Evolutionary conservation across 2,888 invertebrate species (phyloP), one percentile per base, ranked within the genome.

Genomic region (Ophioninae sp.): DNA sequence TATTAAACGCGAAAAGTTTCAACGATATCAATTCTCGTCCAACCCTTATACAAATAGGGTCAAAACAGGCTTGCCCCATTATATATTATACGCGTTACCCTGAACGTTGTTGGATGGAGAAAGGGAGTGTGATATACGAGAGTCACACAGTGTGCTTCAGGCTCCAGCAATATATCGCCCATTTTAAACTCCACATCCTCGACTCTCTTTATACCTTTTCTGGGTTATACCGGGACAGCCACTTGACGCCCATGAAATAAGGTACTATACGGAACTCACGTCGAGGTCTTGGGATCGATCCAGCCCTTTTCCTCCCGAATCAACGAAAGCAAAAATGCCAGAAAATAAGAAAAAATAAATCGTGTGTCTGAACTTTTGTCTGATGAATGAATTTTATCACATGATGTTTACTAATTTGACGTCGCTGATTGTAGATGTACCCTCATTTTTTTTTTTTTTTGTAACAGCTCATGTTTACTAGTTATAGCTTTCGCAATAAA

Each of bases 11-110:
- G 17, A 17, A 51, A 44, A 71, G 17, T 51, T 51, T 51, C 51
- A 51, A 51, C 51, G 13, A 51, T 51, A 51, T 17, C 17, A 51
- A 51, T 51, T 17, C 51, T 10, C 51, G 51, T 51, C 17, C 13
- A 51, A 51, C 51, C 51, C 51, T 6, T 51, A 51, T 51, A 51
- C 74, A 30, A 30, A 79, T 69, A 64, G 59, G 78, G 69, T 72
- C 41, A 76, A 61, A 79, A 68, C 76, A 59, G 83, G 68, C 76
- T 71, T 68, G 65, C 76, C 76, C 76, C 83, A 80, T 83, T 83
- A 83, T 83, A 78, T 83, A 83, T 83, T 80, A 77, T 72, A 76
- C 80, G 68, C 73, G 83, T 80, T 83, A 83, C 77, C 74, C 80
- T 77, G 63, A 44, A 68, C 69, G 80, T 77, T 74, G 80, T 83